Evolutionary conservation across 2,888 invertebrate species (phyloP).

Genomic region (Archips crataeganus): DNA sequence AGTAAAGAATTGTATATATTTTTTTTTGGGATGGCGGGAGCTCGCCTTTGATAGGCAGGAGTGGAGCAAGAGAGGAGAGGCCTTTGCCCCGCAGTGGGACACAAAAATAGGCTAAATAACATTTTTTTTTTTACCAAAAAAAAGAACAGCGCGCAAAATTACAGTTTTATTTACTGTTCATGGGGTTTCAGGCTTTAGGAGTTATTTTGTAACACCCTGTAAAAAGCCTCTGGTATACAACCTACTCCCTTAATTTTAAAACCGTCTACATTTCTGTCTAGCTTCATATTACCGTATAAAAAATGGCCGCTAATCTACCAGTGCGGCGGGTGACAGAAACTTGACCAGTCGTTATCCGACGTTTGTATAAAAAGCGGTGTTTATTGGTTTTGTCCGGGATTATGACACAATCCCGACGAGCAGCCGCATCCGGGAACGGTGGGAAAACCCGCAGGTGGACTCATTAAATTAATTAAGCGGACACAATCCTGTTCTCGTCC

Average conservation of each 20-base stretch:
- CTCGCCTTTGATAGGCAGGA: too few relatives aligned
- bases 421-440: slow-evolving; percentile 10
- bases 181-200: too few relatives aligned
- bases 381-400: slow-evolving; percentile 31
- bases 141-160: too few relatives aligned
- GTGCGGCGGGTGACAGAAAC: not conserved
- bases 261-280: not conserved
- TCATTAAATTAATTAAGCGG: slow-evolving; percentile 31
- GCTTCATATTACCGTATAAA: not conserved
- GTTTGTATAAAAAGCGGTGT: slow-evolving; percentile 18
- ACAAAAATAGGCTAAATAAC: too few relatives aligned
- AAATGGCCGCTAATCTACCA: slow-evolving; percentile 22
- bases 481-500: slow-evolving; percentile 27
- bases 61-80: too few relatives aligned
- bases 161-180: too few relatives aligned
- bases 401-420: slow-evolving; percentile 24
- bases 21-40: too few relatives aligned
- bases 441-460: slow-evolving; percentile 26
- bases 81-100: too few relatives aligned
- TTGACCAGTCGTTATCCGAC: not conserved
- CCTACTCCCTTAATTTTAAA: not conserved
- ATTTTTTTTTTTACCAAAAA: too few relatives aligned
- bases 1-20: too few relatives aligned
- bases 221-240: too few relatives aligned
- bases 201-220: too few relatives aligned